These are phyloP conservation scores for Polyommatus icarus DNA, from an alignment of 2,888 invertebrate species.

Conservation along the genomic window DNA sequence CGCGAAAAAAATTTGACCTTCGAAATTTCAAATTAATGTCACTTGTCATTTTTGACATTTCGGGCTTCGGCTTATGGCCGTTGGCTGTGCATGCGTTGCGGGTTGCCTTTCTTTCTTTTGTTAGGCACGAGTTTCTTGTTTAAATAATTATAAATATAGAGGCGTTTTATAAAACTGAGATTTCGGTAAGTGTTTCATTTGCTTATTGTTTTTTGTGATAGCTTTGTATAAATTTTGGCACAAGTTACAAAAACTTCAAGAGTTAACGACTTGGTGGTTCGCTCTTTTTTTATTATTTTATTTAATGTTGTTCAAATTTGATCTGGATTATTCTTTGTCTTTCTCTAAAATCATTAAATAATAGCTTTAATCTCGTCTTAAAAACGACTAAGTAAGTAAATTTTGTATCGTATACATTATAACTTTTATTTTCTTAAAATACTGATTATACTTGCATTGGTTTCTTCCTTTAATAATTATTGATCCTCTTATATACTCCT, in stretches of 20 bases:
- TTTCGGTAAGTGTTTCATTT: not conserved
- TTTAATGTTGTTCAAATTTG: not conserved
- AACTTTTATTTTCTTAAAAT: too few species aligned
- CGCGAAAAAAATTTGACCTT: too few species aligned
- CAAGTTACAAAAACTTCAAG: not conserved
- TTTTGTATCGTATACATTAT: too few species aligned
- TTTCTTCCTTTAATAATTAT: too few species aligned
- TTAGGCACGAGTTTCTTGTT: not conserved
- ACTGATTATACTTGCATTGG: too few species aligned
- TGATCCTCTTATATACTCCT: too few species aligned
- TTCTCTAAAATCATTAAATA: not conserved
- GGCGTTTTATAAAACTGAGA: not conserved
- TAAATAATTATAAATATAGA: not conserved
- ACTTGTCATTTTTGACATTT: not conserved
- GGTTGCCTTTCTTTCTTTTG: not conserved
- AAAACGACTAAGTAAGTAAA: too few species aligned
- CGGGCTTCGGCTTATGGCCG: not conserved
- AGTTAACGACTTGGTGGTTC: not conserved
- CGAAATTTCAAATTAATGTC: too few species aligned
- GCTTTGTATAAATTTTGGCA: not conserved
- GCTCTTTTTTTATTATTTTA: not conserved
- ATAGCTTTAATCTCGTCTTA: too few species aligned
- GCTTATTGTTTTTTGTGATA: not conserved
- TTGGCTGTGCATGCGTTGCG: not conserved
- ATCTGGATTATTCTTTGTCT: not conserved